A percentile compares a stretch with the other conserved stretches of the same genome.
Evolutionary conservation across 2,888 invertebrate species (phyloP).

Genomic region (Hetaerina titia): DNA sequence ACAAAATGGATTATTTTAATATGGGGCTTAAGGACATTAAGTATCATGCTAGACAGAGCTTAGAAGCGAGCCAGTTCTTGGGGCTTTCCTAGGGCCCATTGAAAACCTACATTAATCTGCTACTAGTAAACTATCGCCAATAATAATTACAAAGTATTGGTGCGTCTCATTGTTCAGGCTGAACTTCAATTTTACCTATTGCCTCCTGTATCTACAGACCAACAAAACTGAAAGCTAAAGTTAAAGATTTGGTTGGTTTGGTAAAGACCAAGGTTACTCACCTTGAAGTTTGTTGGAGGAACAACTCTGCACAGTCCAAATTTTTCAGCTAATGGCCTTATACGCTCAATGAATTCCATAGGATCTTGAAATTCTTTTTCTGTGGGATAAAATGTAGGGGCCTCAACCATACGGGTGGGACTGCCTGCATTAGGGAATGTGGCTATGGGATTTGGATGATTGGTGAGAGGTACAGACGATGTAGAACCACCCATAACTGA

Average conservation of each 20-base stretch:
- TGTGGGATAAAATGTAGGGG: constrained; percentile 89
- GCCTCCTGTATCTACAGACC: too few species aligned
- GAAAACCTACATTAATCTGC: too few species aligned
- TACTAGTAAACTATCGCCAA: too few species aligned
- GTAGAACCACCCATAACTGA: background rate
- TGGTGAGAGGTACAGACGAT: constrained; percentile 45
- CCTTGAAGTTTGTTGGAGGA: constrained; percentile 87
- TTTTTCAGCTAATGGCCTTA: constrained; percentile 86
- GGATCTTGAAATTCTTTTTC: constrained; percentile 93
- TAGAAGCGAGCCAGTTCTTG: too few species aligned
- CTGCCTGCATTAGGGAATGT: constrained; percentile 72
- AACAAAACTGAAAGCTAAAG: too few species aligned
- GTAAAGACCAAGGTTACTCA: constrained; percentile 71
- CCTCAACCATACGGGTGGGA: constrained; percentile 82
- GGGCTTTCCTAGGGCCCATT: too few species aligned
- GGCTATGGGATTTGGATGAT: constrained; percentile 56
- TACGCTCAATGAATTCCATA: constrained; percentile 89
- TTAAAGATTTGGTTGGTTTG: background rate
- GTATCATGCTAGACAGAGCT: background rate
- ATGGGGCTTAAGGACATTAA: background rate
- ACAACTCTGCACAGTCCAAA: constrained; percentile 94
- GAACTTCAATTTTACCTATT: too few species aligned
- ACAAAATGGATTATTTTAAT: too few species aligned
- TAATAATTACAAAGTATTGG: too few species aligned
- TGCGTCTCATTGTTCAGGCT: too few species aligned